phyloP scores from a whole-genome alignment of 2,113 vertebrate genomes.

The Microtus richardsoni region DNA sequence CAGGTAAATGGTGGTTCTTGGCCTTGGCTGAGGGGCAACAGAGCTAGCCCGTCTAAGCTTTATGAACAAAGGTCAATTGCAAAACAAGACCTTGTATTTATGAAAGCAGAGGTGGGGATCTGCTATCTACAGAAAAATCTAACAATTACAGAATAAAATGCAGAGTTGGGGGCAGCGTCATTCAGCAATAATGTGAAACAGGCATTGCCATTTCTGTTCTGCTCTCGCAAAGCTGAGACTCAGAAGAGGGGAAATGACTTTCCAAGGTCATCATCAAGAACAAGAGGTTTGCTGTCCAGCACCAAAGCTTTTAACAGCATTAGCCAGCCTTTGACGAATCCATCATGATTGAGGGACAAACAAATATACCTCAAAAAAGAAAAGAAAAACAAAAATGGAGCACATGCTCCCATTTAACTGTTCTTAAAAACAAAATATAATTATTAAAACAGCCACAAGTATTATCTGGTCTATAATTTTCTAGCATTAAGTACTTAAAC shows the following conservation, averaged over 20 bases:
- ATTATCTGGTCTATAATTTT: slow-evolving; percentile 38
- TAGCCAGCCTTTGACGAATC: not conserved
- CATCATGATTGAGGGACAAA: not conserved
- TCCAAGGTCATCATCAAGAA: not conserved
- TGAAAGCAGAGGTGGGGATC: not conserved
- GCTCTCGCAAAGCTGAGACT: not conserved
- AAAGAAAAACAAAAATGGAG: not conserved
- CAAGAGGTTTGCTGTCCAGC: not conserved
- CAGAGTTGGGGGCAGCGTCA: not conserved
- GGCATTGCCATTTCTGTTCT: not conserved
- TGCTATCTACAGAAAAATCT: not conserved
- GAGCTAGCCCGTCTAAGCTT: not conserved
- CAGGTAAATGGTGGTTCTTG: not conserved
- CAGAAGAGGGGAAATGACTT: slow-evolving; percentile 1
- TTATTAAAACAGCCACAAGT: slow-evolving; percentile 30
- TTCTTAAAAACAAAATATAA: not conserved
- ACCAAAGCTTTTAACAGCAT: not conserved
- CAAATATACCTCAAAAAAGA: not conserved
- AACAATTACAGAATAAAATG: not conserved
- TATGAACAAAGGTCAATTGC: not conserved
- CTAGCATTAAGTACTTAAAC: not conserved
- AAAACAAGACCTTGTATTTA: not conserved
- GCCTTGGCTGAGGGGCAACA: not conserved
- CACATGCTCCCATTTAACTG: not conserved
- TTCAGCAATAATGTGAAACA: not conserved